Evolutionary conservation across 2,113 vertebrate species (phyloP), one percentile per base, ranked within the genome.

Genomic region (Salvelinus sp.): DNA sequence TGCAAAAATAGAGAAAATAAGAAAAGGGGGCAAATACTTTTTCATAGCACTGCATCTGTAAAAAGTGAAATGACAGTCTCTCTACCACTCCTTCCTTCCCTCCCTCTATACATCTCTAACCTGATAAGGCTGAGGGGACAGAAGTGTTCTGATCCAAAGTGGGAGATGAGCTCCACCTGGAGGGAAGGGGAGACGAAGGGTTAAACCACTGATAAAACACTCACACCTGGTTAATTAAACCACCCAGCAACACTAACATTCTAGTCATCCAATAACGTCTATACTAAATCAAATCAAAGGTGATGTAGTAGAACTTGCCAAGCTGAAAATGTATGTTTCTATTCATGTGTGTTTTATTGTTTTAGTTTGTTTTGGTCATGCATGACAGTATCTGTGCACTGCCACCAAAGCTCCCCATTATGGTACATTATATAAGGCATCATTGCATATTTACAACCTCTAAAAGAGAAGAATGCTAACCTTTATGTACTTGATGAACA

Each of bases 401-500:
- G 81, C 76, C 6, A 7, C 72, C 85, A 83, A 90, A 91, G 86
- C 81, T 73, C 89, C 76, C 80, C 85, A 73, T 65, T 69, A 75
- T 30, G 44, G 73, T 30, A 63, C 48, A 70, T n/a, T 54, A 62
- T 1, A 57, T 2, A 44, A 44, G 2, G 38, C 38, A 44, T 10
- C 0, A 57, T 65, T 65, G 71, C 16, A 33, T 87, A 44, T 93
- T 74, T 78, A 88, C 81, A 87, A 91, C 66, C 89, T 92, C 88
- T 89, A 89, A 88, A 88, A 94, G 90, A 95, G 90, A 93, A 92
- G 91, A 89, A 90, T 95, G 94, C 98, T 98, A 97, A 99, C 98
- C 98, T 99, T 99, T 94, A 99, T 96, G 95, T 99, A 99, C 92
- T 98, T 99, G 97, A 98, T 99, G 98, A 99, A 99, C 97, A 99